Evolutionary conservation across 2,797 vertebrate species (phyloP), one percentile per base, ranked within the genome.

Genomic region (Harpagifer antarcticus): DNA sequence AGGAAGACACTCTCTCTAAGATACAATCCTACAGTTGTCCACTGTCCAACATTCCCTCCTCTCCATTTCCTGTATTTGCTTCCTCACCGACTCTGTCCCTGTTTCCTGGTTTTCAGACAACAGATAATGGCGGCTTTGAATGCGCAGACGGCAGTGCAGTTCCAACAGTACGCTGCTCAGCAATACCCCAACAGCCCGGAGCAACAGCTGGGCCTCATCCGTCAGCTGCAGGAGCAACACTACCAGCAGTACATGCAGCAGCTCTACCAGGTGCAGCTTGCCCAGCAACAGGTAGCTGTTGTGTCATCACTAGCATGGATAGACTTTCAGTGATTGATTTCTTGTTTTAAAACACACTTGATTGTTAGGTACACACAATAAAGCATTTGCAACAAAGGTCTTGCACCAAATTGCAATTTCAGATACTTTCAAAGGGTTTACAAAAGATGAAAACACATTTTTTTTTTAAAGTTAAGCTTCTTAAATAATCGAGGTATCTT

Each of bases 171-270:
- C 0, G 98, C 98, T 1, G 98, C 98, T 5, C 98, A 99, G 90
- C 98, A 99, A 86, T 99, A 99, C 68, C 98, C 98, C 2, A 96
- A 97, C 87, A 99, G 96, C 93, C 95, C 95, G 0, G 98, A 99
- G 40, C 98, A 99, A 84, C 98, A 99, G 92, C 95, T 98, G 82
- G 91, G 97, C 75, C 97, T 99, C 74, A 99, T 99, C 90, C 96
- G 97, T 4, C 98, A 99, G 94, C 95, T 99, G 49, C 98, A 99
- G 93, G 98, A 99, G 79, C 98, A 99, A 83, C 98, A 99, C 91
- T 99, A 99, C 89, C 98, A 99, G 85, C 98, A 99, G 86, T 99
- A 99, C 91, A 99, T 99, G 98, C 98, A 99, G 85, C 98, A 99
- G 94, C 94, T 99, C 65, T 99, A 99, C 88, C 98, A 99, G 88